A percentile compares a stretch with the other conserved stretches of the same genome.
These are phyloP conservation scores for Orthosia gothica DNA, from an alignment of 2,888 invertebrate species.

Conservation along the genomic window DNA sequence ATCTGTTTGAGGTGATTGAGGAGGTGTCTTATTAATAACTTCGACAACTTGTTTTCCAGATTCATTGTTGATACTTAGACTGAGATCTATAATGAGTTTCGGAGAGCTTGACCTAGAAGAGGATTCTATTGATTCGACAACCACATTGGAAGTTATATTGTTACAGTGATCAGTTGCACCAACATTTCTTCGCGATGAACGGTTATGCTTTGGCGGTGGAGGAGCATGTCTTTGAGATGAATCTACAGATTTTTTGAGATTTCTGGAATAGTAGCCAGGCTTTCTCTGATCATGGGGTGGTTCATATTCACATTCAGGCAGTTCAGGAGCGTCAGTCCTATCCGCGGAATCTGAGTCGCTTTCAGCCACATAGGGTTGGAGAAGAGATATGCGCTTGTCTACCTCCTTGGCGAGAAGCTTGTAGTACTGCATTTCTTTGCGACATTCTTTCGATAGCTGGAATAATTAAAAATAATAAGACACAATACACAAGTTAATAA, in stretches of 20 bases:
- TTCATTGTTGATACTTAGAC: slow-evolving; percentile 80
- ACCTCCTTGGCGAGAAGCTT: slow-evolving; percentile 93
- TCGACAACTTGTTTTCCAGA: slow-evolving; percentile 70
- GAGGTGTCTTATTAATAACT: slow-evolving; percentile 43
- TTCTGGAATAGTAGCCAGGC: slow-evolving; percentile 58
- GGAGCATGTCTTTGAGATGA: slow-evolving; percentile 43
- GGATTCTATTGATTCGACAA: slow-evolving; percentile 50
- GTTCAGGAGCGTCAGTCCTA: slow-evolving; percentile 80
- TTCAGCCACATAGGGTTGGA: slow-evolving; percentile 81
- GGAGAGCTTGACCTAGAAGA: slow-evolving; percentile 65
- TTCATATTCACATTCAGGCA: slow-evolving; percentile 79
- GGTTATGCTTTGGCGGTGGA: slow-evolving; percentile 28
- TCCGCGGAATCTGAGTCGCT: slow-evolving; percentile 80
- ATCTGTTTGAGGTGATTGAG: slow-evolving; percentile 70
- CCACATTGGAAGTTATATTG: slow-evolving; percentile 68
- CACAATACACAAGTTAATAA: background rate
- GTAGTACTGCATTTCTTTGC: slow-evolving; percentile 93
- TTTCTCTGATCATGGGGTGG: slow-evolving; percentile 66
- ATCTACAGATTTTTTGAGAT: slow-evolving; percentile 54
- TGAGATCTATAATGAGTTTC: slow-evolving; percentile 81
- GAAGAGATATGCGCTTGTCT: slow-evolving; percentile 91
- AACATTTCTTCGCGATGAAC: slow-evolving; percentile 15
- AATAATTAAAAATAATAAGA: slow-evolving; percentile 68
- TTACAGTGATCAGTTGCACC: slow-evolving; percentile 58
- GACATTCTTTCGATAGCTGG: slow-evolving; percentile 93